phyloP scores from a whole-genome alignment of 2,113 vertebrate species.

The western clawed frog (Xenopus tropicalis) region DNA sequence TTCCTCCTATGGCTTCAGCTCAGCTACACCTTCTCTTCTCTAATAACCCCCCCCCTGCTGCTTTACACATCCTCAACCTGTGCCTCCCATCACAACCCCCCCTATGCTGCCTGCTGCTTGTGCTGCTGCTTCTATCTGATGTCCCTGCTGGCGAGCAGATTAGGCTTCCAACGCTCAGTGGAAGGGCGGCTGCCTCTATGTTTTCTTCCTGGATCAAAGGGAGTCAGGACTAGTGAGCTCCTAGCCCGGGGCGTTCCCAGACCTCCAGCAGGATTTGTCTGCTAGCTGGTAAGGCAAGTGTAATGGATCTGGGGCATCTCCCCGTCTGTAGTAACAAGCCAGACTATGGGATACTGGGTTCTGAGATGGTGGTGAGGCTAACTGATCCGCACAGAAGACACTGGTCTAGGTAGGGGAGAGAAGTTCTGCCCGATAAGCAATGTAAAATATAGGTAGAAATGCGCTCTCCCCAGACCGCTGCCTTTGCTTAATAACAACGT shows the following conservation, averaged over 20 bases:
- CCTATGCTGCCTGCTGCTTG: neutral
- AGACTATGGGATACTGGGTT: neutral
- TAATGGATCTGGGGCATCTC: conserved; percentile 24
- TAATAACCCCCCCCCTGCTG: neutral
- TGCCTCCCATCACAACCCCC: neutral
- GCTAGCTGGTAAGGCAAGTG: conserved; percentile 14
- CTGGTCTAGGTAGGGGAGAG: neutral
- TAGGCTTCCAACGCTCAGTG: neutral
- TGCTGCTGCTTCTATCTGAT: conserved; percentile 4
- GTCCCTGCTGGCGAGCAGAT: neutral
- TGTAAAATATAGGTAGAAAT: no score
- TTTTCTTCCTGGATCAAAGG: neutral
- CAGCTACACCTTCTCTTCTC: neutral
- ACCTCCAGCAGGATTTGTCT: neutral
- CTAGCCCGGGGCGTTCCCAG: neutral
- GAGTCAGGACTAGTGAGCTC: neutral
- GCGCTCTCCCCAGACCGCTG: no score
- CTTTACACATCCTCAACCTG: neutral
- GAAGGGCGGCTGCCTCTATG: conserved; percentile 7
- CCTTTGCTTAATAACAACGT: no score
- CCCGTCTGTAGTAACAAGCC: conserved; percentile 10
- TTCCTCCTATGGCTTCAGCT: neutral
- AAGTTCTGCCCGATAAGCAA: no score
- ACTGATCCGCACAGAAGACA: neutral
- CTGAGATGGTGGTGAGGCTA: neutral